Evolutionary conservation across 2,797 vertebrate genomes (phyloP).

Genomic region (Acipenser oxyrinchus): DNA sequence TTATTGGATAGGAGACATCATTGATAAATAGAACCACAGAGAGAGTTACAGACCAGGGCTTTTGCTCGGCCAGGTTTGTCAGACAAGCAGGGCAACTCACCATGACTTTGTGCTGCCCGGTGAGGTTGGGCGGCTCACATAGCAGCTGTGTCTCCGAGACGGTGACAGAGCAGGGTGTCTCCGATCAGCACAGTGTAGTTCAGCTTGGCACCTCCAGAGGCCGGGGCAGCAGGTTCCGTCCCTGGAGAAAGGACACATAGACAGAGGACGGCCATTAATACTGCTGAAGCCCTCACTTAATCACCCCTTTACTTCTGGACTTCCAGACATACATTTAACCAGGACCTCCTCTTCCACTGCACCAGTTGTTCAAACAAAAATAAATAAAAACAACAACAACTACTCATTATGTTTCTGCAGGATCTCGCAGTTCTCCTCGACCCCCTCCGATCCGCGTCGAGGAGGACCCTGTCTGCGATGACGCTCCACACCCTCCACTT

Average conservation of each 20-base stretch:
- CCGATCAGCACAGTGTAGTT: constrained; percentile 95
- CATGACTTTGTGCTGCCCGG: constrained; percentile 87
- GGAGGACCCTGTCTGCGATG: no score
- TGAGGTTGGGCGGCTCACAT: constrained; percentile 90
- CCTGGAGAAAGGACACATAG: constrained; percentile 55
- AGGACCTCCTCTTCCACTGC: no score
- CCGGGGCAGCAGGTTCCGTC: constrained; percentile 91
- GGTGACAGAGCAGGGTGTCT: constrained; percentile 81
- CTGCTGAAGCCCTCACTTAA: not conserved
- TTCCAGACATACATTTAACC: not conserved
- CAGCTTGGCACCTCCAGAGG: constrained; percentile 84
- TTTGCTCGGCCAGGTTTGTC: no score
- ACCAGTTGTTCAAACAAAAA: not conserved
- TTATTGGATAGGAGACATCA: not conserved
- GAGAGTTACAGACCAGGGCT: constrained; percentile 47
- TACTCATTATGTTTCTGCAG: no score
- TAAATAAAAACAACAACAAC: no score
- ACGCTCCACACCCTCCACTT: no score
- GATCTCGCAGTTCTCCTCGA: no score
- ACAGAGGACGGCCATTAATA: not conserved
- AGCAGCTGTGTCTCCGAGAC: constrained; percentile 94
- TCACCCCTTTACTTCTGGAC: not conserved
- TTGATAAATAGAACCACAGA: not conserved
- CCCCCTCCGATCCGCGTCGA: no score
- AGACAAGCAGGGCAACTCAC: constrained; percentile 35